Conservation (phyloP, 2,797 vertebrate genomes). For the Chiroxiphia lanceolata region DNA sequence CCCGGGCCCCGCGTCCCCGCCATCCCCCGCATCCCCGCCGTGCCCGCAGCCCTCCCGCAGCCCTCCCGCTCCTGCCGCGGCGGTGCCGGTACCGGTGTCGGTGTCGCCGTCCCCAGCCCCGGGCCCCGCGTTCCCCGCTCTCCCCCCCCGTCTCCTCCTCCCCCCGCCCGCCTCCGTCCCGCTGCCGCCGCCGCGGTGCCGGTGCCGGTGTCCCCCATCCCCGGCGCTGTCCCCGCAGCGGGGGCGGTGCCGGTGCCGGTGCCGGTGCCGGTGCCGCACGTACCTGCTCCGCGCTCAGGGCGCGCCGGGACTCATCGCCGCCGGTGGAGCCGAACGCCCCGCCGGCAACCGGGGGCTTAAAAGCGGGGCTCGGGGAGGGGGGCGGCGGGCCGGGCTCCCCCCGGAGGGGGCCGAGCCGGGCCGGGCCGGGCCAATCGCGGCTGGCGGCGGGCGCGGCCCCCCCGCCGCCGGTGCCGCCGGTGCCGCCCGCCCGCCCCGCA, state of each 20-base stretch:
- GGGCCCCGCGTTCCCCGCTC: no score
- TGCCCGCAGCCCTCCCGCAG: neutral
- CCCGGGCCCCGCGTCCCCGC: neutral
- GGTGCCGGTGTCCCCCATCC: neutral
- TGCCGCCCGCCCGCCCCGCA: neutral
- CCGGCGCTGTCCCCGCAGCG: neutral
- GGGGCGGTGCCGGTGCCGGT: neutral
- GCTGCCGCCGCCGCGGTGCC: neutral
- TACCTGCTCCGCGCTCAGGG: constrained; percentile 12
- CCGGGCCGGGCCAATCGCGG: constrained; percentile 7
- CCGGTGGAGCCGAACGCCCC: neutral
- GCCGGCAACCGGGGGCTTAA: constrained; percentile 2
- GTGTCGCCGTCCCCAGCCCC: neutral
- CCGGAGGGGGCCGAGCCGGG: constrained; percentile 6
- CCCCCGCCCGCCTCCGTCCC: neutral
- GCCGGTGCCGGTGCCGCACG: neutral
- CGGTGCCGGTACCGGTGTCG: neutral
- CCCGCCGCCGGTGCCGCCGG: neutral
- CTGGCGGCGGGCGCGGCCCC: neutral
- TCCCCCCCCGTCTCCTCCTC: no score
- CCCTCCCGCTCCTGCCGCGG: neutral
- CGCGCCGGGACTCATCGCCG: neutral
- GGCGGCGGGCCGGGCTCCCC: neutral
- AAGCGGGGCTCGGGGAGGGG: neutral
- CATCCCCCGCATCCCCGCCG: no score